Percentiles rank a stretch among this genome's conserved stretches.
Conservation (phyloP, 2,888 invertebrate genomes). For the Drosophila picticornis region DNA sequence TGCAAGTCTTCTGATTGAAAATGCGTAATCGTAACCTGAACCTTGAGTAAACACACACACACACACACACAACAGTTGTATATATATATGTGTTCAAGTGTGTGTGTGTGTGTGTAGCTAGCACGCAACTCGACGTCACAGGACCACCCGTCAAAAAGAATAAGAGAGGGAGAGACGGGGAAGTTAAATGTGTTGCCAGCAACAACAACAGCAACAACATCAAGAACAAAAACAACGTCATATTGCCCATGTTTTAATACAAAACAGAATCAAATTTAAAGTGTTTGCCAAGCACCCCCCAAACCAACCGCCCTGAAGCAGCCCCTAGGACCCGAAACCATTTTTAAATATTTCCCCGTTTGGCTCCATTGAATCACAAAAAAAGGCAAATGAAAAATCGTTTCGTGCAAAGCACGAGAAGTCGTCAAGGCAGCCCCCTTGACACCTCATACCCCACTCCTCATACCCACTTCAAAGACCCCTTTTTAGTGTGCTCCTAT, state of each 20-base stretch:
- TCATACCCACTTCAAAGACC: conserved; percentile 6
- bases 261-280: conserved; percentile 48
- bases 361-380: conserved; percentile 56
- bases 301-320: background rate
- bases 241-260: conserved; percentile 38
- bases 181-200: conserved; percentile 40
- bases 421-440: conserved; percentile 46
- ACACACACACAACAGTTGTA: conserved; percentile 12
- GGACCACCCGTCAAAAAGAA: conserved; percentile 18
- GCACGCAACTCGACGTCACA: conserved; percentile 74
- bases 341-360: conserved; percentile 30
- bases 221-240: conserved; percentile 30
- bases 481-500: conserved; percentile 26
- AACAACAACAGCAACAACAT: conserved; percentile 37
- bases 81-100: background rate
- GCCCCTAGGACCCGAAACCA: background rate
- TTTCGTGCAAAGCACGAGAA: conserved; percentile 78
- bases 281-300: conserved; percentile 17
- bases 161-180: conserved; percentile 10
- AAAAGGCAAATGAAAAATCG: conserved; percentile 67
- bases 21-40: conserved; percentile 79
- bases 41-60: conserved; percentile 76
- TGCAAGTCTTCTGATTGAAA: conserved; percentile 59
- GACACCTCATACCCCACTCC: conserved; percentile 1
- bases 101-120: conserved; percentile 22